phyloP scores from a whole-genome alignment of 1,140 invertebrate species.

The Sminthurides bifidus region DNA sequence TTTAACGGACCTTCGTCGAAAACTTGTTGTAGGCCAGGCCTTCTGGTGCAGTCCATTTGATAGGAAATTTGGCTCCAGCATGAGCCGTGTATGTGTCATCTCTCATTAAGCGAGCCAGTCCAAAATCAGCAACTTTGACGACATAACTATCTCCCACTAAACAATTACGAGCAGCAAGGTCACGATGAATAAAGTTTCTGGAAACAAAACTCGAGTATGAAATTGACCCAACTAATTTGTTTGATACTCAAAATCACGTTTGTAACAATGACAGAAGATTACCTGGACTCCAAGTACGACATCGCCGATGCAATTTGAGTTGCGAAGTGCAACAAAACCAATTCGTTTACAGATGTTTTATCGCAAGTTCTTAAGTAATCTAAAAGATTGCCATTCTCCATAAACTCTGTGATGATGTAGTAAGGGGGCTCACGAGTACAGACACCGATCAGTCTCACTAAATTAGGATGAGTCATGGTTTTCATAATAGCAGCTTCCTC shows the following conservation, averaged over 20 bases:
- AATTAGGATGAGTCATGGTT: constrained; percentile 97
- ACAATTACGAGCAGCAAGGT: constrained; percentile 96
- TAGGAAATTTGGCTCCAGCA: constrained; percentile 96
- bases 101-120: constrained; percentile 89
- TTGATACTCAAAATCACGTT: not conserved
- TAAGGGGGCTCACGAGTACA: constrained; percentile 70
- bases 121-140: constrained; percentile 93
- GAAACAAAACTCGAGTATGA: not conserved
- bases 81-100: constrained; percentile 97
- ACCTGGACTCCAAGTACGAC: constrained; percentile 87
- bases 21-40: constrained; percentile 98
- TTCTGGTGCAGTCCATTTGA: constrained; percentile 99
- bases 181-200: constrained; percentile 43
- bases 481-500: constrained; percentile 99
- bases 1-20: constrained; percentile 74
- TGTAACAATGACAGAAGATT: constrained; percentile 22
- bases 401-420: constrained; percentile 99
- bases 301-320: constrained; percentile 97
- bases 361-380: constrained; percentile 87
- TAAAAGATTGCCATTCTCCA: constrained; percentile 93
- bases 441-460: constrained; percentile 87
- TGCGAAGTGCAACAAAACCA: constrained; percentile 90
- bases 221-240: not conserved
- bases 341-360: constrained; percentile 41
- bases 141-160: constrained; percentile 95